Evolutionary conservation across 1,140 invertebrate genomes (phyloP).

Genomic region (Idris sp.): DNA sequence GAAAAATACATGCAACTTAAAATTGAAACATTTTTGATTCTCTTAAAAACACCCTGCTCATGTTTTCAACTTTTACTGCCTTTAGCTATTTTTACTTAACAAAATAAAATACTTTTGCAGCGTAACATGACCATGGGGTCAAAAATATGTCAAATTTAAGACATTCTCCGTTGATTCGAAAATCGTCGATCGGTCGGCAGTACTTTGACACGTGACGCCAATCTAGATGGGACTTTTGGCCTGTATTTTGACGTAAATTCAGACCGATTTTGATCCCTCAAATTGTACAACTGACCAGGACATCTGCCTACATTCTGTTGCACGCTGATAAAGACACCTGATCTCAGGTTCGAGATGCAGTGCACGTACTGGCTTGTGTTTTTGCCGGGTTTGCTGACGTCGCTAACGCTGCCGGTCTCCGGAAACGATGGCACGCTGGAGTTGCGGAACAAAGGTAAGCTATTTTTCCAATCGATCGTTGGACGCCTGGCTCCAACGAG

Average conservation of each 20-base stretch:
- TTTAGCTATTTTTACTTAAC: too few species aligned
- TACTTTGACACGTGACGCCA: slow-evolving; percentile 16
- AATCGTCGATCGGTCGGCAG: too few species aligned
- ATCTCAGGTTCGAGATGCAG: slow-evolving; percentile 61
- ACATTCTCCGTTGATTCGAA: too few species aligned
- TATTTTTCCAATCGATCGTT: slow-evolving; percentile 64
- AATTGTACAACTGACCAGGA: too few species aligned
- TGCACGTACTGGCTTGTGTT: slow-evolving; percentile 66
- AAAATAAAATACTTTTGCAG: too few species aligned
- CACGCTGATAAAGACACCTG: slow-evolving; percentile 58
- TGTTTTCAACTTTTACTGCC: too few species aligned
- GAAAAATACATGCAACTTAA: too few species aligned
- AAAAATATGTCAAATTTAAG: too few species aligned
- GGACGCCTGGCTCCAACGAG: slow-evolving; percentile 34
- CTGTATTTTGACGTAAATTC: slow-evolving; percentile 4
- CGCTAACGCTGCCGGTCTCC: slow-evolving; percentile 65
- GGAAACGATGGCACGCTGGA: slow-evolving; percentile 62
- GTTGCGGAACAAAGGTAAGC: slow-evolving; percentile 69
- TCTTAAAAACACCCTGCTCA: too few species aligned
- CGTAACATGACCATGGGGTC: too few species aligned
- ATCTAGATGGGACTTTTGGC: slow-evolving; percentile 25
- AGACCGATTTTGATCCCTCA: slow-evolving; percentile 21
- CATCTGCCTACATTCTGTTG: too few species aligned
- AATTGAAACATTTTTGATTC: too few species aligned
- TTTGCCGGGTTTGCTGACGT: slow-evolving; percentile 68